Evolutionary conservation across 2,113 vertebrate species (phyloP).

Genomic region (Macquaria australasica): DNA sequence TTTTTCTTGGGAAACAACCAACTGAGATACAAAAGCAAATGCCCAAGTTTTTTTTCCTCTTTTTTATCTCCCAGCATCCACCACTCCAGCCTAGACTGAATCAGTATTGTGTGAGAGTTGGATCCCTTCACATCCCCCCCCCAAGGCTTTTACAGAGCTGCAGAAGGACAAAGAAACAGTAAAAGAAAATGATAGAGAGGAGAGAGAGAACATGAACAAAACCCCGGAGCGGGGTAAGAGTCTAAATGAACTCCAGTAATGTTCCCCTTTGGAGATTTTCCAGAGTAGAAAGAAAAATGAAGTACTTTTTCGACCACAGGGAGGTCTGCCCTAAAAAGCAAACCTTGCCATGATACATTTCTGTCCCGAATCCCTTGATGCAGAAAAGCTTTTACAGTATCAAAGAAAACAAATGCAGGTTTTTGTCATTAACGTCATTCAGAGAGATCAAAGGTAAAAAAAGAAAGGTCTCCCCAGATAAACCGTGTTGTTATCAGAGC

Average conservation of each 20-base stretch:
- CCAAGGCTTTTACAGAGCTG: constrained; percentile 28
- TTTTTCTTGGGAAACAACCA: neutral
- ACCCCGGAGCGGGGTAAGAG: constrained; percentile 34
- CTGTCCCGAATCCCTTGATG: constrained; percentile 55
- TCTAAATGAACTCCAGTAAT: constrained; percentile 56
- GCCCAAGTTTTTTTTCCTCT: neutral
- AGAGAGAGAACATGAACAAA: constrained; percentile 49
- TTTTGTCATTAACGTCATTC: constrained; percentile 43
- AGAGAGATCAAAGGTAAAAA: constrained; percentile 44
- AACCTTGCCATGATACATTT: constrained; percentile 19
- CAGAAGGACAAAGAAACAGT: constrained; percentile 28
- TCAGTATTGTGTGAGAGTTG: constrained; percentile 48
- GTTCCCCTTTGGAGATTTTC: constrained; percentile 63
- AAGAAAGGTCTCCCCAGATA: constrained; percentile 30
- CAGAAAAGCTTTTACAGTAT: constrained; percentile 68
- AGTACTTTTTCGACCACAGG: constrained; percentile 71
- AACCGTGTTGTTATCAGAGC: neutral
- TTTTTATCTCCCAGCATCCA: constrained; percentile 1
- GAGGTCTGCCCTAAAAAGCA: constrained; percentile 41
- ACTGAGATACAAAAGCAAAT: constrained; percentile 32
- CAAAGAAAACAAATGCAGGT: constrained; percentile 54
- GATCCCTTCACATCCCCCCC: neutral
- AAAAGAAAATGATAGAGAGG: constrained; percentile 21
- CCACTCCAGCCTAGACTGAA: constrained; percentile 24
- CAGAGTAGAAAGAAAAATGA: constrained; percentile 51